phyloP scores from a whole-genome alignment of 2,888 invertebrate species.

The Andrena bicolor region DNA sequence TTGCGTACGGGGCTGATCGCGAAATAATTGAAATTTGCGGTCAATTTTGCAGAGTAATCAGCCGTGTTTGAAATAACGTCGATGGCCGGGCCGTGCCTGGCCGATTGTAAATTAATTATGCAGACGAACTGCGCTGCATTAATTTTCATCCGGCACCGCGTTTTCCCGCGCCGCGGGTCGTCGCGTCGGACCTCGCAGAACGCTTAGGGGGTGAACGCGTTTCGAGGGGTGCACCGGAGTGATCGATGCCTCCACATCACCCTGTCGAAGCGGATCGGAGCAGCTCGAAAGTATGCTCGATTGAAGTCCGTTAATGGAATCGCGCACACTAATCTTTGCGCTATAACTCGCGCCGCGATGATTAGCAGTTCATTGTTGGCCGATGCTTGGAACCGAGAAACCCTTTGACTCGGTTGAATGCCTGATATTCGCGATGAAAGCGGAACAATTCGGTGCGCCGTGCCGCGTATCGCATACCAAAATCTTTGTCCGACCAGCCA shows the following conservation, averaged over 20 bases:
- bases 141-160: conserved; percentile 73
- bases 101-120: conserved; percentile 81
- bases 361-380: conserved; percentile 20
- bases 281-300: conserved; percentile 35
- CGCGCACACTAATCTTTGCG: conserved; percentile 29
- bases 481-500: neutral
- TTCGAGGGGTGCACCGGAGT: neutral
- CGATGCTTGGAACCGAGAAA: neutral
- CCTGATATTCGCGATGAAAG: neutral
- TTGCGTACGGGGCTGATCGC: conserved; percentile 68
- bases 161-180: conserved; percentile 17
- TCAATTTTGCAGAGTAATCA: conserved; percentile 81
- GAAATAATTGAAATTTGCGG: conserved; percentile 83
- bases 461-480: neutral
- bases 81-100: conserved; percentile 69
- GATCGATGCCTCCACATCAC: conserved; percentile 28
- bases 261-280: neutral
- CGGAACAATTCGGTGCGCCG: conserved; percentile 6
- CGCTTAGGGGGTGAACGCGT: neutral
- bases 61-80: conserved; percentile 81
- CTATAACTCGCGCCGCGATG: conserved; percentile 3
- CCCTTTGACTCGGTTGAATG: neutral
- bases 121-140: conserved; percentile 79
- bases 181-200: neutral
- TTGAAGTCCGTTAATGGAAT: conserved; percentile 49